Percentiles rank a stretch among this genome's conserved stretches.
These are phyloP conservation scores for Coleophora flavipennella DNA, from an alignment of 2,888 invertebrate species.

Conservation along the genomic window DNA sequence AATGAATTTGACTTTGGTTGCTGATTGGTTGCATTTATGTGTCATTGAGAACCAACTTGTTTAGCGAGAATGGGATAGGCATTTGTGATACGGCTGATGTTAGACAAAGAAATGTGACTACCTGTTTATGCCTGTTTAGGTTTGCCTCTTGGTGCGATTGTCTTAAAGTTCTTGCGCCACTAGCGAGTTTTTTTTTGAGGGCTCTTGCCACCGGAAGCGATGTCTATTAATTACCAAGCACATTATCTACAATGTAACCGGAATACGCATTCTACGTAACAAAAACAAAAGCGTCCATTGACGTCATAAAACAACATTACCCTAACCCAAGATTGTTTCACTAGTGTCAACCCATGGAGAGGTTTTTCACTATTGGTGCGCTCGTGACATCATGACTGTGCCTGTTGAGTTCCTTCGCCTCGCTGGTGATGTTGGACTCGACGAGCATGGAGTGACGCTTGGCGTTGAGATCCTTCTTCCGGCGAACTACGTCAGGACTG, in stretches of 20 bases:
- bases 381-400: conserved; percentile 50
- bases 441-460: conserved; percentile 62
- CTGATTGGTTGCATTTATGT: too few relatives aligned
- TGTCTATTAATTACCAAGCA: background rate
- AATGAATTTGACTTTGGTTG: too few relatives aligned
- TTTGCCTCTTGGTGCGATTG: too few relatives aligned
- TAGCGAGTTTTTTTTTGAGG: background rate
- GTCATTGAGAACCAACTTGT: too few relatives aligned
- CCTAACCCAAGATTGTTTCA: background rate
- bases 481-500: conserved; percentile 52
- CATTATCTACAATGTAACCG: background rate
- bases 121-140: too few relatives aligned
- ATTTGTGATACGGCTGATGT: too few relatives aligned
- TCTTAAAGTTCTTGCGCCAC: too few relatives aligned
- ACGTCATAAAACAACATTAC: background rate
- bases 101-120: too few relatives aligned
- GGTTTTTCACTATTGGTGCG: conserved; percentile 41
- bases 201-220: background rate
- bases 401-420: conserved; percentile 50
- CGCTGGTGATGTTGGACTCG: conserved; percentile 50
- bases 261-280: background rate
- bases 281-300: background rate
- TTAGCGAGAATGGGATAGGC: too few relatives aligned
- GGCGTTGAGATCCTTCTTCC: conserved; percentile 51
- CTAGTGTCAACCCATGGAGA: conserved; percentile 59